These are phyloP conservation scores for Spheniscus mendiculus DNA, from an alignment of 2,113 vertebrate species.

Conservation along the genomic window DNA sequence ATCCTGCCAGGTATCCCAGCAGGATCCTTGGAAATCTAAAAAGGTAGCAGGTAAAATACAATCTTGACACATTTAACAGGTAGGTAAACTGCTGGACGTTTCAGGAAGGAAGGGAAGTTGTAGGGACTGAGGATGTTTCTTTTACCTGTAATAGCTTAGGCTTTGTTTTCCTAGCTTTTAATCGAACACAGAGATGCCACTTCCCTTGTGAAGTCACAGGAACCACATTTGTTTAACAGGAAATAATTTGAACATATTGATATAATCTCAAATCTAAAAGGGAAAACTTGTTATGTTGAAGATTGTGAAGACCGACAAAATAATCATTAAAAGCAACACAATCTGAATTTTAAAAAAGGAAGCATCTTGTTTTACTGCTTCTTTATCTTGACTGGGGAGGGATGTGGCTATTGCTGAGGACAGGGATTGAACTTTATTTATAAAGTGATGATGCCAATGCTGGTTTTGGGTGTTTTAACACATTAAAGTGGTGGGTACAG, in stretches of 20 bases:
- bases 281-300: not conserved
- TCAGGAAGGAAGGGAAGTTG: not conserved
- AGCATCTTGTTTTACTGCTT: not conserved
- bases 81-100: not conserved
- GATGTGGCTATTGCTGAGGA: not conserved
- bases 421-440: not conserved
- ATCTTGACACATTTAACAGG: not conserved
- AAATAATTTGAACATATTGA: not conserved
- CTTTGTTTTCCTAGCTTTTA: not conserved
- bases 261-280: not conserved
- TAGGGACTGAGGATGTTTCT: not conserved
- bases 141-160: not conserved
- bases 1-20: not conserved
- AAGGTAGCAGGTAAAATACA: not conserved
- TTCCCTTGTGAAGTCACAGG: not conserved
- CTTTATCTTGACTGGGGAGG: not conserved
- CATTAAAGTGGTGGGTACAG: not conserved
- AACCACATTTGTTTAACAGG: not conserved
- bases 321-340: not conserved
- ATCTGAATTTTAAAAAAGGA: not conserved
- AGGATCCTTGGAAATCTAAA: not conserved
- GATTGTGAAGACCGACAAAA: not conserved
- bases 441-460: not conserved
- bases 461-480: not conserved
- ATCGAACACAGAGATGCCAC: not conserved